Evolutionary conservation across 2,888 invertebrate genomes (phyloP), one percentile per base, ranked within the genome.

Genomic region (Kryphioiulus occultus): DNA sequence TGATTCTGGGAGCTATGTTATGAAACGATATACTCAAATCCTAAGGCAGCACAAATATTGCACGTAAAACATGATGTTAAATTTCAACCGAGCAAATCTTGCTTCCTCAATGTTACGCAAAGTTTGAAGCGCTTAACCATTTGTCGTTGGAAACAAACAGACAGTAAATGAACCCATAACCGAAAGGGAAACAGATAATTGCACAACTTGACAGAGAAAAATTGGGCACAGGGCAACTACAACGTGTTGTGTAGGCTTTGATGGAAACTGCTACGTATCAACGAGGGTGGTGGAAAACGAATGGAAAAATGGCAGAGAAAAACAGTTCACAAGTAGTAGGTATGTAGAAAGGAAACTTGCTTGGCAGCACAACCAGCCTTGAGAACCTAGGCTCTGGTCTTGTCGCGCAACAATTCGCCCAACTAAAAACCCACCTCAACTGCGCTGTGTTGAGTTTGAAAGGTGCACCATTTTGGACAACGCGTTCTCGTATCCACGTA

Each of bases 281-380:
- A 68, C 7, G 68, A 39, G 68, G 15, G 47, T 68, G 26, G 68
- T 68, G 68, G 68, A 68, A 68, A 68, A 68, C n/a, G 68, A 68
- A 68, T 68, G 68, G 68, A 68, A 68, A 68, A 53, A 68, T 68
- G 26, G 68, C 68, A 68, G 68, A 68, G 68, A n/a, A 68, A 68
- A 68, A 68, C 68, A 68, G 68, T 68, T 68, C 22, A 68, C 68
- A 26, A 68, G 19, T 26, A 68, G 68, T 68, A 68, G 68, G 68
- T 68, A 68, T 68, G 68, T 68, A 68, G 68, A 68, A 68, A 68
- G 68, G 68, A 68, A 68, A 68, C 68, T 68, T 68, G 68, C 68
- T 68, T 68, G 68, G 68, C 68, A 68, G 68, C 68, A 68, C 68
- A 68, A 68, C 68, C 68, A 68, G 68, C 68, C 68, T 68, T 26